Evolutionary conservation across 2,797 vertebrate species (phyloP).

Genomic region (Takifugu rubripes): DNA sequence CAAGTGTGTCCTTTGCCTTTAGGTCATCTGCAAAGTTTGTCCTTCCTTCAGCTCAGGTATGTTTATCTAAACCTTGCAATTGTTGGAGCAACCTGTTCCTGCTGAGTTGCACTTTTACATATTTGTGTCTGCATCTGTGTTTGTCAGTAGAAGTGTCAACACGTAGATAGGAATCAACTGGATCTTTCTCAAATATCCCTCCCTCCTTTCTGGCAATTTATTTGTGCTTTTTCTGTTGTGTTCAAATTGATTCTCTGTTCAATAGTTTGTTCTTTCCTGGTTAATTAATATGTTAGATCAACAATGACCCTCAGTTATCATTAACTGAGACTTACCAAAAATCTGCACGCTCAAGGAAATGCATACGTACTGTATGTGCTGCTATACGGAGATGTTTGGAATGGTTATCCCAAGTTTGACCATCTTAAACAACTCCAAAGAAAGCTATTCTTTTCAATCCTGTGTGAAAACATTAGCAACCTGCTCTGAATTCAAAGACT

Average conservation of each 20-base stretch:
- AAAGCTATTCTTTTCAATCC: not conserved
- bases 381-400: slow-evolving; percentile 10
- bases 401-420: slow-evolving; percentile 6
- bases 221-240: not conserved
- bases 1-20: slow-evolving; percentile 40
- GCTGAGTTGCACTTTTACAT: not conserved
- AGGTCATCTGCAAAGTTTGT: slow-evolving; percentile 85
- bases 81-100: slow-evolving; percentile 26
- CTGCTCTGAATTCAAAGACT: slow-evolving; percentile 5
- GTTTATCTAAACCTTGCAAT: slow-evolving; percentile 46
- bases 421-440: not conserved
- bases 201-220: not conserved
- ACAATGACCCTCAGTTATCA: too few species aligned
- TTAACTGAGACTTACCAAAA: too few species aligned
- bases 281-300: too few species aligned
- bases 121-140: not conserved
- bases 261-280: too few species aligned
- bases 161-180: too few species aligned
- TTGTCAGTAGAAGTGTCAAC: too few species aligned
- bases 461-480: slow-evolving; percentile 10
- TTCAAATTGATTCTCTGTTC: too few species aligned
- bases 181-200: too few species aligned
- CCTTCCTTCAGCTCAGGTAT: slow-evolving; percentile 80
- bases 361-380: too few species aligned
- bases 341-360: too few species aligned